Evolutionary conservation across 2,797 vertebrate species (phyloP), one percentile per base, ranked within the genome.

Genomic region (Coendou prehensilis): DNA sequence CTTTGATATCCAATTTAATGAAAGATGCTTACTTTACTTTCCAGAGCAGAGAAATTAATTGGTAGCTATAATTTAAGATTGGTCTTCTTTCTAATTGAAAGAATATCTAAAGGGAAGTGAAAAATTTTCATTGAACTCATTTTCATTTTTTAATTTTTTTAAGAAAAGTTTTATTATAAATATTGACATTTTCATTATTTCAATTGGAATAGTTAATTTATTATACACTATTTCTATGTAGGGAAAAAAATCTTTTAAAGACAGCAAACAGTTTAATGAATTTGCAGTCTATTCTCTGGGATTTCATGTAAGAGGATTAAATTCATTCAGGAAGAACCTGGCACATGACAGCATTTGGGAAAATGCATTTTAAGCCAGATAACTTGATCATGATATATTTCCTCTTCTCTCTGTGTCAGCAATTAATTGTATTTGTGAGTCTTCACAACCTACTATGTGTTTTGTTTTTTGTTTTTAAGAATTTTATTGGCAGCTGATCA

Each of bases 11-110:
- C 93, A 95, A 91, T 96, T 97, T 98, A 98, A 96, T 97, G 97
- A 96, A 97, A 96, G 97, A 94, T 96, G 94, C 91, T 96, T 93
- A 95, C 96, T 97, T 97, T 82, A 96, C 97, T 96, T 97, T 95
- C 94, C 95, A 96, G 95, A 97, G 89, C 84, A 96, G 95, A 96
- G 96, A 96, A 98, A 97, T 98, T 97, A 97, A 98, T 97, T 97
- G 97, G 94, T 87, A 96, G 89, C 95, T 96, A 97, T 97, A 97
- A 97, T 98, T 96, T 97, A 97, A 98, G 94, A 97, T 97, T 97
- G 97, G 71, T 96, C 92, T 97, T 64, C 81, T 95, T 97, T 96
- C 87, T 97, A 98, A 98, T 97, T 97, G 97, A 97, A 98, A 97
- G 91, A 89, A 85, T 97, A 89, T 96, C 96, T 98, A 96, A 97